phyloP scores from a whole-genome alignment of 2,888 invertebrate genomes.

The Atrina japonica region DNA sequence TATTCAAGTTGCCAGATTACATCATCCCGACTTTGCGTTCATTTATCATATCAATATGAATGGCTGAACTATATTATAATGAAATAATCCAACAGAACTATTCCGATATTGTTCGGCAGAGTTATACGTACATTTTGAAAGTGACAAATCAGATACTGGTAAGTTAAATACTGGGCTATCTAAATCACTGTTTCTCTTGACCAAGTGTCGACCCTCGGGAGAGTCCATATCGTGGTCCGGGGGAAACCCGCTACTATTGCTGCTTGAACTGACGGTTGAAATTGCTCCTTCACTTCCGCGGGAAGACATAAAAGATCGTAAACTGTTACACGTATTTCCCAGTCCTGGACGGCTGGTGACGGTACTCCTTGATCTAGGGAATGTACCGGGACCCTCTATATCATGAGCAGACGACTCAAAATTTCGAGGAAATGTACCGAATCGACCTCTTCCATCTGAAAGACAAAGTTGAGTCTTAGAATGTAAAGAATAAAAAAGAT shows the following conservation, averaged over 20 bases:
- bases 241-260: conserved; percentile 76
- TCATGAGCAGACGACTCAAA: conserved; percentile 60
- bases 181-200: conserved; percentile 61
- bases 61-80: too few species aligned
- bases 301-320: conserved; percentile 62
- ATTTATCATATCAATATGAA: too few species aligned
- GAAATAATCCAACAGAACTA: too few species aligned
- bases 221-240: conserved; percentile 75
- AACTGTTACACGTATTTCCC: conserved; percentile 46
- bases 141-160: conserved; percentile 52
- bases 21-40: too few species aligned
- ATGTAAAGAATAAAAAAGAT: background rate
- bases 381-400: conserved; percentile 68
- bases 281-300: conserved; percentile 70
- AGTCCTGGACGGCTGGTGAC: conserved; percentile 60
- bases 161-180: conserved; percentile 61
- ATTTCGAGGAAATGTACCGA: conserved; percentile 73
- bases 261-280: conserved; percentile 68
- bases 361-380: conserved; percentile 65
- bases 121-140: conserved; percentile 72
- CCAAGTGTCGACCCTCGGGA: conserved; percentile 62
- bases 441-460: conserved; percentile 57
- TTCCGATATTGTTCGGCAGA: too few species aligned
- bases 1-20: too few species aligned
- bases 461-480: conserved; percentile 10